Conservation (phyloP, 2,888 invertebrate species). For the Autographa pulchrina region DNA sequence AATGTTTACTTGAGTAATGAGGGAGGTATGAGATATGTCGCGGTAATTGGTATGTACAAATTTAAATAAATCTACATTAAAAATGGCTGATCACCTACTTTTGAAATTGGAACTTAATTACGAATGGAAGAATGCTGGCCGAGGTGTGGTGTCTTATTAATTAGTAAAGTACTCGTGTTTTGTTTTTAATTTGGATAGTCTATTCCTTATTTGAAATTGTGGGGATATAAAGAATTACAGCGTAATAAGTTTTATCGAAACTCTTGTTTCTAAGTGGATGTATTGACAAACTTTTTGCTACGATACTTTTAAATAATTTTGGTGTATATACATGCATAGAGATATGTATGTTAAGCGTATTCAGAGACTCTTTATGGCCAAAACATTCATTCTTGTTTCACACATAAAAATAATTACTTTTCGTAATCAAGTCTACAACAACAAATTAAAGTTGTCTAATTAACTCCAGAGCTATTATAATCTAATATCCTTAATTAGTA, state of each 20-base stretch:
- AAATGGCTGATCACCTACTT: conserved; percentile 27
- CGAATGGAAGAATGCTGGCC: conserved; percentile 18
- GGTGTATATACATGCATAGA: no score
- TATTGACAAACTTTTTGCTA: no score
- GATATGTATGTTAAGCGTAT: no score
- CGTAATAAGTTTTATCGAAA: no score
- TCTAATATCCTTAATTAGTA: conserved; percentile 49
- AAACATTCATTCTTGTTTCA: no score
- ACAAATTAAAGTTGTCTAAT: conserved; percentile 35
- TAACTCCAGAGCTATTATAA: conserved; percentile 27
- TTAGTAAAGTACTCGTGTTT: not conserved
- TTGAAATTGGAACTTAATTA: conserved; percentile 22
- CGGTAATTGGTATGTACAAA: conserved; percentile 42
- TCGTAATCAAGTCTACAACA: conserved; percentile 24
- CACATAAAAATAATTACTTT: not conserved
- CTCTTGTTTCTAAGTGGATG: no score
- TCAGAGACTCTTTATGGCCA: no score
- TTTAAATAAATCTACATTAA: conserved; percentile 34
- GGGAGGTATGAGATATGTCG: conserved; percentile 58
- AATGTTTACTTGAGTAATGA: conserved; percentile 68
- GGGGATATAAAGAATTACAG: no score
- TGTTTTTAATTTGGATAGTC: not conserved
- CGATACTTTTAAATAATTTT: no score
- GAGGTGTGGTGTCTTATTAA: conserved; percentile 15
- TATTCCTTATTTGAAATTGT: not conserved